Base-by-base conservation (phyloP, 2,888 invertebrate genomes). In the Synanthedon tipuliformis region DNA sequence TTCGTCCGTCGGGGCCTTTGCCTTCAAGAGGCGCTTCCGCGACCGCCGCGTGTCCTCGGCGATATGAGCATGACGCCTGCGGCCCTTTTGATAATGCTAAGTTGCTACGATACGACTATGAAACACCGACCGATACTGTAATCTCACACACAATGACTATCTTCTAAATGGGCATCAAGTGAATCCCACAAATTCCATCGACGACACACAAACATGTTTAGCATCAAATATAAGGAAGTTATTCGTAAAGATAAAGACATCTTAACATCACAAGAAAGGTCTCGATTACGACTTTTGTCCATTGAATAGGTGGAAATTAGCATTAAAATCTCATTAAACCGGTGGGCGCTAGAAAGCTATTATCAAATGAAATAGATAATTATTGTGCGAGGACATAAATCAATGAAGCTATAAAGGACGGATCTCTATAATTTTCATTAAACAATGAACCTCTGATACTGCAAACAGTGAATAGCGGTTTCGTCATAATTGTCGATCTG, bases 51-150 rank as follows among this genome's bases (percentile, higher is more conserved):
- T 77, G 81, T 81, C 78, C 75, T 68, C 78, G 65, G 71, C 74
- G 83, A 83, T 83, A 81, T 73, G 73, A 81, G 70, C 81, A 75
- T 75, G 79, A 81, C 79, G 75, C 79, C 75, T 68, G 82, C 81
- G 83, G 83, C 69, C 76, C 81, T 82, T 79, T 81, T 83, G 84
- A 84, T 85, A 84, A 83, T 81, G 82, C 80, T 83, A 85, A 85
- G 82, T 81, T 73, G 61, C 68, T 66, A 65, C 73, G 84, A 82
- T 82, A 80, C 74, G 63, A 63, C 66, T 67, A 69, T 66, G 63
- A 63, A 67, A 65, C 64, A 66, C 62, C 69, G 66, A 66, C 66
- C 64, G 81, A 82, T 83, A 81, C 74, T 63, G 69, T 64, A 73
- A 71, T 73, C 34, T 34, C 77, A 80, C 77, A 80, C 73, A 80